Evolutionary conservation across 2,113 vertebrate genomes (phyloP).

Genomic region (Eurystomus gularis): DNA sequence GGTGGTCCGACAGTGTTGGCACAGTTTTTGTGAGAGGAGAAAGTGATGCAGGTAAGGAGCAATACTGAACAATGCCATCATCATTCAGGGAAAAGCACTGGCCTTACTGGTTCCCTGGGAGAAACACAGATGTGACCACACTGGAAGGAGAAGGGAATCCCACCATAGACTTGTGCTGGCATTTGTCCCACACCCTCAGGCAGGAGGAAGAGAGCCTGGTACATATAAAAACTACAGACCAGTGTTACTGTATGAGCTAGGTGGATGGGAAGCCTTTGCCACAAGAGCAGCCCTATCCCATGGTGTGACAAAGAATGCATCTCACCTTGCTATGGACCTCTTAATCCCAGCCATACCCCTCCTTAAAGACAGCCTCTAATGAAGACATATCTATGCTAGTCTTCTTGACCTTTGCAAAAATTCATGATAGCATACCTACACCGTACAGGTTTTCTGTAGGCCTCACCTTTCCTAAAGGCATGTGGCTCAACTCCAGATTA

Average conservation of each 20-base stretch:
- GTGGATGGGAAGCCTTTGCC: not conserved
- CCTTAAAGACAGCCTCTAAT: not conserved
- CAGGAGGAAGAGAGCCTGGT: not conserved
- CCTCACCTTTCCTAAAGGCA: not conserved
- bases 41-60: fast-evolving
- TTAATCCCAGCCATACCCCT: not conserved
- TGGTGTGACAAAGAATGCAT: not conserved
- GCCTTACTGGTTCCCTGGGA: fast-evolving
- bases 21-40: not conserved
- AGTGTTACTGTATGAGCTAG: fast-evolving
- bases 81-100: not conserved
- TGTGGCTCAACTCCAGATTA: not conserved
- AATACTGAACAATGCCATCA: fast-evolving
- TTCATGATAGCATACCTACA: not conserved
- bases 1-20: not conserved
- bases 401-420: not conserved
- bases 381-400: not conserved
- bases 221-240: fast-evolving
- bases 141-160: not conserved
- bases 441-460: not conserved
- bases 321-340: not conserved
- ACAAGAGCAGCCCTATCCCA: not conserved
- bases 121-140: not conserved
- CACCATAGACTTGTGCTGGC: not conserved
- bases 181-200: not conserved